Evolutionary conservation across 2,888 invertebrate species (phyloP).

Genomic region (Charanyca ferruginea): DNA sequence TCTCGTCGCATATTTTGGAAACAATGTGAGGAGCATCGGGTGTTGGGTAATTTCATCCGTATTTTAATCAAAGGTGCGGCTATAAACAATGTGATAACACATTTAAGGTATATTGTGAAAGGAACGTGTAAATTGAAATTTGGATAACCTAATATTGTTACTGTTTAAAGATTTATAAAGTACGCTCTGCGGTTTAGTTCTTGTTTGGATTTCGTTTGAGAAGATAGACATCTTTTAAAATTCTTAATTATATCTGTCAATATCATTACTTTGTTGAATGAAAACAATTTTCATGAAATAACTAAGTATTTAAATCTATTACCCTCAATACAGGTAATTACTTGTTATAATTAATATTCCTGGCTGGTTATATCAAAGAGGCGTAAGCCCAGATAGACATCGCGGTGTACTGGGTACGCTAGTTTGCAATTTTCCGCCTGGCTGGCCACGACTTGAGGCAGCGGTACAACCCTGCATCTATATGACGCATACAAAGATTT

Average conservation of each 20-base stretch:
- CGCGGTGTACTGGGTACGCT: conserved; percentile 57
- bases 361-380: conserved; percentile 50
- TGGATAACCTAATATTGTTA: conserved; percentile 43
- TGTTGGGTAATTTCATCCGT: conserved; percentile 62
- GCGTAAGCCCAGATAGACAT: conserved; percentile 56
- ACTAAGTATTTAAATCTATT: conserved; percentile 29
- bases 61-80: conserved; percentile 64
- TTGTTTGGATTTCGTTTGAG: not conserved
- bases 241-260: not conserved
- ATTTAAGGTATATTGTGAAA: conserved; percentile 52
- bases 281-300: conserved; percentile 7
- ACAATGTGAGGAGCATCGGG: conserved; percentile 62
- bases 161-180: conserved; percentile 33
- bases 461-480: conserved; percentile 58
- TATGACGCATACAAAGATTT: conserved; percentile 69
- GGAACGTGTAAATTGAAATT: conserved; percentile 56
- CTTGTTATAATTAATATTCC: conserved; percentile 59
- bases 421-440: conserved; percentile 73
- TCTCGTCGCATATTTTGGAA: conserved; percentile 57
- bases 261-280: conserved; percentile 1
- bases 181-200: conserved; percentile 4
- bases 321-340: conserved; percentile 51
- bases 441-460: conserved; percentile 67
- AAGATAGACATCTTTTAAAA: not conserved
- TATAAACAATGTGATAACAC: conserved; percentile 61